phyloP scores from a whole-genome alignment of 1,140 invertebrate species.

The Drosophila oshimai region DNA sequence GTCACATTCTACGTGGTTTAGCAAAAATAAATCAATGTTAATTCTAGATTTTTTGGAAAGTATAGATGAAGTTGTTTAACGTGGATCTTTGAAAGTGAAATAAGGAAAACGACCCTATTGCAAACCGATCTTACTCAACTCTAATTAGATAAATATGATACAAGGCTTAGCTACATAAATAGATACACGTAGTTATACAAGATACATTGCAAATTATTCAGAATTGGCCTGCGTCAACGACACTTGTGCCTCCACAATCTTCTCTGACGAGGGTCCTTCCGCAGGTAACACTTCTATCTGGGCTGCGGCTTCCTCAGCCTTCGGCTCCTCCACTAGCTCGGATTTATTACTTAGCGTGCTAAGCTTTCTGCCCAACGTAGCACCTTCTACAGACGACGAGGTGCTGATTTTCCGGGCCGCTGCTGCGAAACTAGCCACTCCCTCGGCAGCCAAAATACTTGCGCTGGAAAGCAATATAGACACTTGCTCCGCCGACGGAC shows the following conservation, averaged over 20 bases:
- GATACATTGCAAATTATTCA: constrained; percentile 40
- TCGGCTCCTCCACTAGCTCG: constrained; percentile 18
- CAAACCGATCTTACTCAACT: constrained; percentile 5
- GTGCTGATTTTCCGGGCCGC: constrained; percentile 69
- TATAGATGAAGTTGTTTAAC: constrained; percentile 38
- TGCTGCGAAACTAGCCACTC: constrained; percentile 69
- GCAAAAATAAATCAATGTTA: constrained; percentile 67
- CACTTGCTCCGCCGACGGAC: constrained; percentile 95
- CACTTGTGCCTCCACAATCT: background rate
- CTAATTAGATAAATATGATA: constrained; percentile 37
- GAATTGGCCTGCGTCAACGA: background rate
- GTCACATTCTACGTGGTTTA: constrained; percentile 73
- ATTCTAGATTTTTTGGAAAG: constrained; percentile 54
- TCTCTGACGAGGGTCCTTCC: background rate
- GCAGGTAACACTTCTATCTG: constrained; percentile 5
- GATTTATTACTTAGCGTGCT: constrained; percentile 52
- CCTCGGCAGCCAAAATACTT: constrained; percentile 84
- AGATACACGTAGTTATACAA: constrained; percentile 41
- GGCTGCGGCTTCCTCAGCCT: constrained; percentile 6
- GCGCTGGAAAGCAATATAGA: constrained; percentile 93
- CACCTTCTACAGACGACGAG: constrained; percentile 60
- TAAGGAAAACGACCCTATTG: background rate
- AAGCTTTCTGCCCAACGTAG: constrained; percentile 31
- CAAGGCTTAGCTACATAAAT: constrained; percentile 43
- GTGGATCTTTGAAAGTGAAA: background rate